Evolutionary conservation across 2,888 invertebrate genomes (phyloP), one percentile per base, ranked within the genome.

Genomic region (Tetranychus piercei): DNA sequence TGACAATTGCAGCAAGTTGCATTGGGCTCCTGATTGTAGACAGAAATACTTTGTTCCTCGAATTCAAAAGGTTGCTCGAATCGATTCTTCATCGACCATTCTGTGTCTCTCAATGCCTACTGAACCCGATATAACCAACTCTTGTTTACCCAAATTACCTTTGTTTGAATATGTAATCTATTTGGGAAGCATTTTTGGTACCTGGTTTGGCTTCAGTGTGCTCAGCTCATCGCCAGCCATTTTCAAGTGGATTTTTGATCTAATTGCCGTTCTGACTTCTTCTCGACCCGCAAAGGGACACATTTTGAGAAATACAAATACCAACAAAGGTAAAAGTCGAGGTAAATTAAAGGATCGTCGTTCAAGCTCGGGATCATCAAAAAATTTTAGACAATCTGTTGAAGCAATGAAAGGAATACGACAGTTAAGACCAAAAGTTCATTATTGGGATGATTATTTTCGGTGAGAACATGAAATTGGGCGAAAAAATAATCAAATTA

Each of bases 181-280:
- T 22, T 22, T 73, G 5, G 55, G 34, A 18, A 55, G 55, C 44
- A 34, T 73, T 11, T 64, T 73, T 15, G 73, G 73, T 9, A 73
- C 73, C 11, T 73, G 73, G 73, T 73, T 73, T 55, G 73, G 73
- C 6, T 65, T 73, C 11, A 43, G 23, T 55, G 64, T 73, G 5
- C 44, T 45, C 44, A 34, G 43, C 45, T 71, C 71, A 23, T 71
- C 45, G 5, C 71, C 71, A 0, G 43, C 11, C 4, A 44, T 71
- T n/a, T 23, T 44, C 15, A 34, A 45, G 34, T 71, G 71, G 71
- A 1, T 20, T 69, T 20, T 69, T 11, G 34, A 20, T 6, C 20
- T 69, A 6, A 18, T 69, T 22, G 4, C 3, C 6, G 34, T 69
- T 23, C 15, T 69, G 69, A 55, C 55, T 15, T 55, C 55, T 7